Base-by-base conservation (phyloP, 2,797 vertebrate genomes). In the Takifugu ocellatus region DNA sequence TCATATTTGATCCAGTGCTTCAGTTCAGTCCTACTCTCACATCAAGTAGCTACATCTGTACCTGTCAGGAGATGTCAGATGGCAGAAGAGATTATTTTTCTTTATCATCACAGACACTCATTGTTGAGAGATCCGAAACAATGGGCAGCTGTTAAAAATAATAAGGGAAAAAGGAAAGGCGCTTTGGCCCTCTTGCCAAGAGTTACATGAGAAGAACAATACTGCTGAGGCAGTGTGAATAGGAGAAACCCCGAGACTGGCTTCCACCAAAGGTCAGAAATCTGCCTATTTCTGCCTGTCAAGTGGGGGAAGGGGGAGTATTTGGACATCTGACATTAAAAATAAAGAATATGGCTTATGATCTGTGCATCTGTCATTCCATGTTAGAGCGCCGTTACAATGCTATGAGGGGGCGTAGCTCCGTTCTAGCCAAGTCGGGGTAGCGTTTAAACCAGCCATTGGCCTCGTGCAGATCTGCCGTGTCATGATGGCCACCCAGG, bases 401-500 rank as follows among this genome's bases (percentile, higher is more conserved):
- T 49, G 49, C 68, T 67, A 59, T 53, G 59, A 72, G 43, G 33
- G 21, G 42, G 54, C 33, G 50, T 56, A 54, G 59, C 44, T 10
- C 25, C 25, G 36, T 70, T 21, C 46, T 9, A 54, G 53, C 25
- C 50, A 47, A 33, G 56, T 54, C 48, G 63, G 50, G 42, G 47
- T 48, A 64, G 61, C 25, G 15, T 54, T 49, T 59, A 45, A 43
- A 33, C 52, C 42, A 49, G 61, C 25, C 33, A 6, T 17, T 52
- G 56, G 50, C 50, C 21, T 51, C 10, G 56, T 57, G 56, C 39
- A 64, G 70, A 77, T 77, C 62, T 83, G 84, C 84, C 54, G 49
- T 49, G 84, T 89, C 87, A 86, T 58, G 63, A 79, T 77, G 78
- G 75, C 80, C 15, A 63, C 73, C 51, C 26, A 0, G 54, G 75